These are phyloP conservation scores for Cossypha niveicapilla DNA, from an alignment of 2,797 vertebrate genomes.

Conservation along the genomic window DNA sequence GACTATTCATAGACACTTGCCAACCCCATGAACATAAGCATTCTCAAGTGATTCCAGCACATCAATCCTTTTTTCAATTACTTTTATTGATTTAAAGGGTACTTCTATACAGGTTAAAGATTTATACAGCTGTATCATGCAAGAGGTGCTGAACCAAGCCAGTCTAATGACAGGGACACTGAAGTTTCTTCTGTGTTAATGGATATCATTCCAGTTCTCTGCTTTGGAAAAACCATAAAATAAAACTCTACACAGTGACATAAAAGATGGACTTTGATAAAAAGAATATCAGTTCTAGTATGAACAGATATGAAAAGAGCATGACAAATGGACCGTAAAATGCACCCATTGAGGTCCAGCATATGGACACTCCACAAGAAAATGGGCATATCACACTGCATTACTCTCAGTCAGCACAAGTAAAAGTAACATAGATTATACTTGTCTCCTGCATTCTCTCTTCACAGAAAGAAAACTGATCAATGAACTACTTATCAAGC, in stretches of 20 bases:
- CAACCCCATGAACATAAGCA: neutral
- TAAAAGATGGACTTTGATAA: neutral
- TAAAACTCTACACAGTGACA: neutral
- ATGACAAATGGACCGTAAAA: neutral
- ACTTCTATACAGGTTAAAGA: neutral
- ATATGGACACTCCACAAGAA: neutral
- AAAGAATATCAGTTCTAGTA: neutral
- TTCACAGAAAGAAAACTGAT: conserved; percentile 4
- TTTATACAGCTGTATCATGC: neutral
- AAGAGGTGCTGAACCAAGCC: neutral
- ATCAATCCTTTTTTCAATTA: neutral
- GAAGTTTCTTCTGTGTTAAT: neutral
- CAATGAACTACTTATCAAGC: conserved; percentile 6
- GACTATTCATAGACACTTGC: neutral
- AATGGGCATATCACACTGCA: neutral
- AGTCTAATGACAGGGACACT: neutral
- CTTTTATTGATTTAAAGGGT: neutral
- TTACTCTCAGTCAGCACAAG: neutral
- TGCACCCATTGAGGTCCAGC: neutral
- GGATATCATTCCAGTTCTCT: neutral
- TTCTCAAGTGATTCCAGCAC: neutral
- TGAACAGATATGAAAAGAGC: neutral
- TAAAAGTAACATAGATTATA: neutral
- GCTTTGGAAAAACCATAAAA: neutral
- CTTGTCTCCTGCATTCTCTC: neutral